A percentile compares a stretch with the other conserved stretches of the same genome.
phyloP scores from a whole-genome alignment of 2,797 vertebrate genomes.

The Sternotherus odoratus region DNA sequence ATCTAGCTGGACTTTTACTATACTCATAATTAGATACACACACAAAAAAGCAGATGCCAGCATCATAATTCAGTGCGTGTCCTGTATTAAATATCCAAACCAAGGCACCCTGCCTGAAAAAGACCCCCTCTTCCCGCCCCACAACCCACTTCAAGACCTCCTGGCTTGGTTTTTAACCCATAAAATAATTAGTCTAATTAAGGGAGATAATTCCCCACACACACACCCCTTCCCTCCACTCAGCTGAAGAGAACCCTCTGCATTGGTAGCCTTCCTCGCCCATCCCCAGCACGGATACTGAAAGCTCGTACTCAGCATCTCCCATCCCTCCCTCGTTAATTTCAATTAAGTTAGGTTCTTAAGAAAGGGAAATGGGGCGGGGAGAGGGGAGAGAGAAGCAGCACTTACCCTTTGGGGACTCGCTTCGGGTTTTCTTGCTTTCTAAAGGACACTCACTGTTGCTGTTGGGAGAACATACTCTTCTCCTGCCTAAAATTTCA shows the following conservation, averaged over 20 bases:
- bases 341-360: conserved; percentile 54
- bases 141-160: conserved; percentile 29
- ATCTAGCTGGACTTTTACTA: conserved; percentile 38
- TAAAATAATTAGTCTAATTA: conserved; percentile 58
- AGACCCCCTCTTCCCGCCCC: not conserved
- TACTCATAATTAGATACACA: conserved; percentile 60
- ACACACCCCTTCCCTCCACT: conserved; percentile 12
- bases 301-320: conserved; percentile 26
- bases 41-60: conserved; percentile 67
- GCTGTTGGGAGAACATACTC: conserved; percentile 92
- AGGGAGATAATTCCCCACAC: conserved; percentile 29
- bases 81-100: conserved; percentile 3
- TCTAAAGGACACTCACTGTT: conserved; percentile 95
- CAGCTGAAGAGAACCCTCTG: conserved; percentile 40
- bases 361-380: conserved; percentile 51
- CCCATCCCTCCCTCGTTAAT: conserved; percentile 38
- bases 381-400: conserved; percentile 33
- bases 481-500: conserved; percentile 96
- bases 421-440: conserved; percentile 94
- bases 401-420: conserved; percentile 94
- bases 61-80: conserved; percentile 12
- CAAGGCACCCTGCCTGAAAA: conserved; percentile 30
- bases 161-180: conserved; percentile 9
- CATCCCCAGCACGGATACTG: not conserved
- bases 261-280: conserved; percentile 29